Percentiles rank a stretch among this genome's conserved stretches.
Conservation (phyloP, 2,888 invertebrate species). For the Baccha elongata region DNA sequence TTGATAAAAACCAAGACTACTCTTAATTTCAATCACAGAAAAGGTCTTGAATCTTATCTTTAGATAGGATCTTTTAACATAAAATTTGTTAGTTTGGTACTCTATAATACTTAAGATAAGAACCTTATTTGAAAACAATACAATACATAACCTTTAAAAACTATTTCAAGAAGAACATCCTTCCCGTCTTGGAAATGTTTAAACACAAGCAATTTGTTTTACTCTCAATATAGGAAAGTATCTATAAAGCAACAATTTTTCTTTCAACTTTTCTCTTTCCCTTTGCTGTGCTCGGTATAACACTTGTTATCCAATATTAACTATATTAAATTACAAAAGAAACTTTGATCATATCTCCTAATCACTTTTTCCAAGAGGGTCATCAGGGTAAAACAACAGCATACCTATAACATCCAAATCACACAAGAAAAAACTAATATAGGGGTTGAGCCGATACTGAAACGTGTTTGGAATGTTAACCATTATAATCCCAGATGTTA, state of each 20-base stretch:
- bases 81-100: no score
- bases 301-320: slow-evolving; percentile 19
- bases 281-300: neutral
- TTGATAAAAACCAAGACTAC: no score
- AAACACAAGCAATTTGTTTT: no score
- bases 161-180: no score
- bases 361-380: slow-evolving; percentile 1
- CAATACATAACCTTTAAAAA: no score
- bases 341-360: slow-evolving; percentile 9
- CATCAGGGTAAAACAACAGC: neutral
- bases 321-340: slow-evolving; percentile 20
- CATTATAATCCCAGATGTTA: slow-evolving; percentile 12
- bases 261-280: neutral
- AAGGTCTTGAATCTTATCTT: no score
- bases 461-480: slow-evolving; percentile 18
- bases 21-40: no score
- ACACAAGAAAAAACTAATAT: neutral
- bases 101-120: no score
- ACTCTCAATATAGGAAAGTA: no score
- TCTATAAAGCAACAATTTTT: neutral
- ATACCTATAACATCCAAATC: neutral
- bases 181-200: no score
- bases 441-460: slow-evolving; percentile 5
- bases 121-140: no score
- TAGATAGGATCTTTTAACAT: no score